phyloP scores from a whole-genome alignment of 2,797 vertebrate species.

The Sebastes iracundus region DNA sequence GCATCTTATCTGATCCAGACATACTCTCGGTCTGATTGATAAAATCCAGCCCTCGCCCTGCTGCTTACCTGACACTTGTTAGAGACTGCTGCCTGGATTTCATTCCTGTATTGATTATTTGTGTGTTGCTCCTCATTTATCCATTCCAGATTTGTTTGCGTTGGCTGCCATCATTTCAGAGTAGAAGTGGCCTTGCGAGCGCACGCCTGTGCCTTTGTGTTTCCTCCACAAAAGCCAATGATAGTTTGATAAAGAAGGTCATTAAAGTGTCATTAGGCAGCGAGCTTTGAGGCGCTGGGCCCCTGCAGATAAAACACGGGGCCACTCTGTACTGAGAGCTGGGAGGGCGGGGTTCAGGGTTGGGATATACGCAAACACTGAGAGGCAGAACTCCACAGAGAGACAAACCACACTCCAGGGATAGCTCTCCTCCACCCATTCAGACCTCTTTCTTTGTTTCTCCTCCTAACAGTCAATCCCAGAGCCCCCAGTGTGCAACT shows the following conservation, averaged over 20 bases:
- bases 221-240: slow-evolving; percentile 60
- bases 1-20: slow-evolving; percentile 79
- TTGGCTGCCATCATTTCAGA: slow-evolving; percentile 15
- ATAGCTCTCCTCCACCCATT: neutral
- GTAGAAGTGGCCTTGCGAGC: slow-evolving; percentile 3
- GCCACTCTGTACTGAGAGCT: slow-evolving; percentile 53
- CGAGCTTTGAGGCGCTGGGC: slow-evolving; percentile 62
- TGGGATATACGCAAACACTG: slow-evolving; percentile 5
- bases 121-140: slow-evolving; percentile 1
- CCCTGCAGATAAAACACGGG: slow-evolving; percentile 69
- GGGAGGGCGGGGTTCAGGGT: neutral
- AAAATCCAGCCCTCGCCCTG: slow-evolving; percentile 29
- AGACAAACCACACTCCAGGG: slow-evolving; percentile 6
- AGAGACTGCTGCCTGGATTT: slow-evolving; percentile 22
- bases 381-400: slow-evolving; percentile 18
- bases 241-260: slow-evolving; percentile 79
- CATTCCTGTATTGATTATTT: slow-evolving; percentile 35
- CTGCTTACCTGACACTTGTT: slow-evolving; percentile 41
- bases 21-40: slow-evolving; percentile 30
- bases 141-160: slow-evolving; percentile 11
- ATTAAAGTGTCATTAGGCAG: slow-evolving; percentile 82
- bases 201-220: slow-evolving; percentile 67
- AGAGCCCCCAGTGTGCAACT: slow-evolving; percentile 12
- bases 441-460: slow-evolving; percentile 6
- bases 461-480: slow-evolving; percentile 17